Evolutionary conservation across 2,113 vertebrate species (phyloP), one percentile per base, ranked within the genome.

Genomic region (Chloropsis cyanopogon): DNA sequence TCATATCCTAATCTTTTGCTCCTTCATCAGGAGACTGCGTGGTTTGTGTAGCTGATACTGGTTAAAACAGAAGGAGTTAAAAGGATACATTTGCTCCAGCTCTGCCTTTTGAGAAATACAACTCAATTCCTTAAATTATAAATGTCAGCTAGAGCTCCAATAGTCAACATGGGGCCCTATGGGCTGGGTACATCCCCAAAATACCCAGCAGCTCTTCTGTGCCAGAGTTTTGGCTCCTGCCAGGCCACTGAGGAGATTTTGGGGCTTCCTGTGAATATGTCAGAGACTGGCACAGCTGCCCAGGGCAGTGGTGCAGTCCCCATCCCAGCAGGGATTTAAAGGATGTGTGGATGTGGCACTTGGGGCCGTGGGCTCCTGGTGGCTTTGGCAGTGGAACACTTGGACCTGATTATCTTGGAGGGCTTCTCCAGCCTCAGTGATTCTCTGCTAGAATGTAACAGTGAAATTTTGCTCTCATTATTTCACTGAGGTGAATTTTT

Each of bases 1-100:
- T 97, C 95, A 95, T 97, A 97, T 98, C 97, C 98, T 98, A 95
- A 95, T 94, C 92, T 96, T 97, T 92, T 78, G 76, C 94, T 97
- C 92, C 91, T 96, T 97, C 95, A 76, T 73, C 76, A 37, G 92
- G 86, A 89, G 75, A 26, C 84, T 75, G 64, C 5, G 35, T 46
- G 37, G 79, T 85, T 85, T 93, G 78, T 77, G 66, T 57, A 29
- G 65, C 93, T 93, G 85, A 13, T 37, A 28, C 2, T 44, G 35
- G 44, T 81, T 92, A 71, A 92, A 84, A 60, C 46, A 65, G 47
- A 59, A 95, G 33, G 89, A 96, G 41, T 78, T 84, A 76, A 86
- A 46, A 86, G 35, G 42, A 37, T 26, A n/a, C 4, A 4, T 93
- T 66, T 57, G 19, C 20, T 82, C 49, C 82, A 61, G 68, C 6